Evolutionary conservation across 2,888 invertebrate species (phyloP).

Genomic region (Diadromus collaris): DNA sequence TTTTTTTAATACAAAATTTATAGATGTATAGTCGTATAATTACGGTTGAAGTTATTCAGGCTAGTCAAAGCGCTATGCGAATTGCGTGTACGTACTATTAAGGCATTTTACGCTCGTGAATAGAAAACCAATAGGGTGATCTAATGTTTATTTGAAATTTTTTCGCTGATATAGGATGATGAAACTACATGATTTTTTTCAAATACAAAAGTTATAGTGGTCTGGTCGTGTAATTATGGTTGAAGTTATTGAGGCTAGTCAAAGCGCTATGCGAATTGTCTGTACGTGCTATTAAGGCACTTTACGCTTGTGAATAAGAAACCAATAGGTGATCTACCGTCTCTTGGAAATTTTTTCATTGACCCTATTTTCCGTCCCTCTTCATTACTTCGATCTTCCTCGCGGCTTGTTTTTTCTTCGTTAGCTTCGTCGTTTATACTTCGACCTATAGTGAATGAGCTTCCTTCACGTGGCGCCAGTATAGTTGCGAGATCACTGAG

Average conservation of each 20-base stretch:
- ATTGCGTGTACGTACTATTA: constrained; percentile 23
- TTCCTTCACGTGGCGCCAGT: constrained; percentile 16
- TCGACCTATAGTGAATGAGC: constrained; percentile 1
- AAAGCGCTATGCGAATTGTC: constrained; percentile 38
- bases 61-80: constrained; percentile 45
- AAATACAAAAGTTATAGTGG: constrained; percentile 26
- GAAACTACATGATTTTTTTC: constrained; percentile 17
- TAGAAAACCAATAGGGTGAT: constrained; percentile 17
- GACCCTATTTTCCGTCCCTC: constrained; percentile 8
- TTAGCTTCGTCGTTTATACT: constrained; percentile 13
- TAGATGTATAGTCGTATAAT: constrained; percentile 12
- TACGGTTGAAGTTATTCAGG: constrained; percentile 20
- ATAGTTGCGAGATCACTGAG: constrained; percentile 47
- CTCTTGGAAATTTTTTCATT: constrained; percentile 13
- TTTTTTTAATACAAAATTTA: constrained; percentile 30
- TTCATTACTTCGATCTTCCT: not conserved
- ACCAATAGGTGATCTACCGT: constrained; percentile 20
- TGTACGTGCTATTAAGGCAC: constrained; percentile 30
- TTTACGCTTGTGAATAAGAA: constrained; percentile 16
- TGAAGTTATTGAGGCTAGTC: constrained; percentile 34
- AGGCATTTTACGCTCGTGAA: constrained; percentile 30
- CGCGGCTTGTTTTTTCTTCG: not conserved
- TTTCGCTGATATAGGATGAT: constrained; percentile 39
- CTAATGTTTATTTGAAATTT: constrained; percentile 7
- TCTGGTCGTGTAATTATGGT: constrained; percentile 13